A percentile compares a stretch with the other conserved stretches of the same genome.
phyloP scores from a whole-genome alignment of 2,888 invertebrate genomes.

The Vanessa cardui region DNA sequence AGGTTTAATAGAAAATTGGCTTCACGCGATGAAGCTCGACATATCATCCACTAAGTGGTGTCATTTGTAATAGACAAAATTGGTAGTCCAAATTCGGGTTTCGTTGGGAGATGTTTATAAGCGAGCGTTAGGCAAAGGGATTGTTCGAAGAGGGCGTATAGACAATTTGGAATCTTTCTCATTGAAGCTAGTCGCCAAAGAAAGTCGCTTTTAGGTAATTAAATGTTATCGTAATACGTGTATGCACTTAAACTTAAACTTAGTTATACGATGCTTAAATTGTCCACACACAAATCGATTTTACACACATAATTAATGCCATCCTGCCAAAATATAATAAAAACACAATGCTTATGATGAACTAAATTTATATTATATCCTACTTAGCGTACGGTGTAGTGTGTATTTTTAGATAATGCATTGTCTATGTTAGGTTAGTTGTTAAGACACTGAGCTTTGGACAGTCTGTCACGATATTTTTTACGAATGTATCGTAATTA shows the following conservation, averaged over 20 bases:
- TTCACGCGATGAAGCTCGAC: constrained; percentile 63
- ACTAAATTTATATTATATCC: constrained; percentile 74
- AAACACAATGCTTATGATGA: constrained; percentile 81
- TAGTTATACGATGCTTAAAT: constrained; percentile 78
- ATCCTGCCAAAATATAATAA: constrained; percentile 78
- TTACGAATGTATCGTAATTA: constrained; percentile 64
- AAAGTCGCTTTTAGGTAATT: constrained; percentile 74
- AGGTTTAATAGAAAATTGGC: constrained; percentile 78
- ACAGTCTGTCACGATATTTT: constrained; percentile 78
- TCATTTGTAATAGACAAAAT: constrained; percentile 62
- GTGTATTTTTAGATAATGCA: constrained; percentile 82
- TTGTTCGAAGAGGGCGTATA: constrained; percentile 41
- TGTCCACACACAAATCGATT: constrained; percentile 80
- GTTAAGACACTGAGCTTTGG: constrained; percentile 80
- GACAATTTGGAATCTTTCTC: constrained; percentile 81
- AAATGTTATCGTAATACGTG: constrained; percentile 73
- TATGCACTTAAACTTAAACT: constrained; percentile 77
- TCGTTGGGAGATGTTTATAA: constrained; percentile 43
- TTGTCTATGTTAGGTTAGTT: constrained; percentile 81
- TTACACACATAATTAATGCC: constrained; percentile 74
- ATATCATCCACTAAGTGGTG: constrained; percentile 80
- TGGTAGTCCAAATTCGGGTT: constrained; percentile 55
- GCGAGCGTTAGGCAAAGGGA: constrained; percentile 16
- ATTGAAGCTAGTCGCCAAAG: constrained; percentile 78
- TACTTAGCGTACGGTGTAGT: constrained; percentile 78